Conservation (phyloP, 2,797 vertebrate genomes). For the Rhabdophis nuchalis region DNA sequence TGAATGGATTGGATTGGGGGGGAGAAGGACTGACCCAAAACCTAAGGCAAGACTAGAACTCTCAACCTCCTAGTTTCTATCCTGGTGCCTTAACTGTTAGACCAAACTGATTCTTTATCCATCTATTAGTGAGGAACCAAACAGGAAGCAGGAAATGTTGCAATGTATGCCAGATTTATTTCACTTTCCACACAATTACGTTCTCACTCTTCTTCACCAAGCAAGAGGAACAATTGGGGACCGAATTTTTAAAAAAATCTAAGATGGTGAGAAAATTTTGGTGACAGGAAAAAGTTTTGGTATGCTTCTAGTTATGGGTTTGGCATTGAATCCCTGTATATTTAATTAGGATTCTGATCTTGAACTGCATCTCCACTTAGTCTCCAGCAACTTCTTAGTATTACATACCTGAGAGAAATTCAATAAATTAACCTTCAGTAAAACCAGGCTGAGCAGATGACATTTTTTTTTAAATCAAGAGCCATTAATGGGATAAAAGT, state of each 20-base stretch:
- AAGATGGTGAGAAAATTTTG: neutral
- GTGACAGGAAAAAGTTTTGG: neutral
- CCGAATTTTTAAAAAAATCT: neutral
- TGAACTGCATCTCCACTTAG: neutral
- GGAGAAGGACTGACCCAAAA: neutral
- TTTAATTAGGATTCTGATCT: neutral
- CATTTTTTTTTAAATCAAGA: neutral
- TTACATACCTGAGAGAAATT: neutral
- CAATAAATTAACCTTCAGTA: neutral
- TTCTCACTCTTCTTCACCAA: neutral
- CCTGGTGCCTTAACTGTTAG: neutral
- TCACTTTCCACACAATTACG: neutral
- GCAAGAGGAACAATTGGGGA: neutral
- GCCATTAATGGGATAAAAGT: neutral
- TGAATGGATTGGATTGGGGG: neutral
- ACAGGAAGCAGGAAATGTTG: neutral
- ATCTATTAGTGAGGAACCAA: neutral
- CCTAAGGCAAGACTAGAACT: neutral
- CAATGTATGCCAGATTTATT: neutral
- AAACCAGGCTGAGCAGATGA: neutral
- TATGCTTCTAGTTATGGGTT: neutral
- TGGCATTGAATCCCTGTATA: neutral
- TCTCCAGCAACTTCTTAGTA: neutral
- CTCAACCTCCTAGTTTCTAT: neutral
- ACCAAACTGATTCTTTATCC: neutral